Percentiles rank a stretch among this genome's conserved stretches.
Evolutionary conservation across 1,140 invertebrate species (phyloP).

Genomic region (Drepana arcuata): DNA sequence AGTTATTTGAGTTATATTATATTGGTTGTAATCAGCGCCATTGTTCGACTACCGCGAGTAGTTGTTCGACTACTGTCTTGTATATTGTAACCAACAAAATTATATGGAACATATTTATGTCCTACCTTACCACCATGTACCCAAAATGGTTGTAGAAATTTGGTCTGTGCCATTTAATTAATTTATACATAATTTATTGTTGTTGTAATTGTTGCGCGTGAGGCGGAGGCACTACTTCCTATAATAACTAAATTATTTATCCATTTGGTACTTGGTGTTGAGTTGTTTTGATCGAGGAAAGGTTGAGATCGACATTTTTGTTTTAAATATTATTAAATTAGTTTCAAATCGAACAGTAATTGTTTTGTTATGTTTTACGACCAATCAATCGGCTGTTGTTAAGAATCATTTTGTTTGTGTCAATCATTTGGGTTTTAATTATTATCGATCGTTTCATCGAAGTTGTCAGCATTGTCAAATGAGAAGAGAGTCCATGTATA

Average conservation of each 20-base stretch:
- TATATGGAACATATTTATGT: too few species aligned
- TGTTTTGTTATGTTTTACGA: conserved; percentile 27
- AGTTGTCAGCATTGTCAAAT: conserved; percentile 63
- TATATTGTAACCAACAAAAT: too few species aligned
- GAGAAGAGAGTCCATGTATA: conserved; percentile 69
- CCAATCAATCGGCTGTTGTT: conserved; percentile 15
- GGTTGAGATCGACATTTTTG: conserved; percentile 36
- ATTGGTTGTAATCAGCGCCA: conserved; percentile 49
- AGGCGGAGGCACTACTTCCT: conserved; percentile 51
- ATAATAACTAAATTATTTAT: conserved; percentile 46
- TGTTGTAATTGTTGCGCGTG: conserved; percentile 38
- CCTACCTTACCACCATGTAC: conserved; percentile 63
- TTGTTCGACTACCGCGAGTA: conserved; percentile 43
- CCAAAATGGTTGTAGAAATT: conserved; percentile 51
- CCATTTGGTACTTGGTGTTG: conserved; percentile 63
- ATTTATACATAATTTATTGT: conserved; percentile 61
- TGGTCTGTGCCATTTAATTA: conserved; percentile 70
- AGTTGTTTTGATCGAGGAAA: conserved; percentile 40
- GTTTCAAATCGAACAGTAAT: conserved; percentile 40
- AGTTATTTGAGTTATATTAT: conserved; percentile 57
- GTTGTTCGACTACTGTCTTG: too few species aligned
- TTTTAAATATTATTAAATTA: conserved; percentile 29
- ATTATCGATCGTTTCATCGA: conserved; percentile 56
- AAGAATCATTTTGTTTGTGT: conserved; percentile 47
- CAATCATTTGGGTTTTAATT: conserved; percentile 70